phyloP scores from a whole-genome alignment of 2,888 invertebrate genomes.

The Holacanthella duospinosa region DNA sequence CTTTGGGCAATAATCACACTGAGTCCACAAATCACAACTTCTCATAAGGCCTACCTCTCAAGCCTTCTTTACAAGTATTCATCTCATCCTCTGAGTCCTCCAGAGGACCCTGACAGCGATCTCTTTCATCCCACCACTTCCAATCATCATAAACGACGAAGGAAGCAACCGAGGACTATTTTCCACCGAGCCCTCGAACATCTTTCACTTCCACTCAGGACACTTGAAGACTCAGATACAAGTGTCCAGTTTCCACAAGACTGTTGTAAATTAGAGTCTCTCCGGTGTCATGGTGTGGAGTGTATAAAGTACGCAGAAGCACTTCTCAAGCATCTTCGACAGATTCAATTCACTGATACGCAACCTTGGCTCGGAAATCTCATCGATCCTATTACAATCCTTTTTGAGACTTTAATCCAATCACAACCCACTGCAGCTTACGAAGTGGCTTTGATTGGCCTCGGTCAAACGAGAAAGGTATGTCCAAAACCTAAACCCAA shows the following conservation, averaged over 20 bases:
- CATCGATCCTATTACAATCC: constrained; percentile 1
- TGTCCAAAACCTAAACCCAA: not conserved
- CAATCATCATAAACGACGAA: not conserved
- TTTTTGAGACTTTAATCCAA: not conserved
- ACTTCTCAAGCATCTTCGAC: not conserved
- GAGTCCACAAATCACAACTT: not conserved
- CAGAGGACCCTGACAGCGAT: constrained; percentile 2
- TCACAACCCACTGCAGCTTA: not conserved
- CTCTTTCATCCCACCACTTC: not conserved
- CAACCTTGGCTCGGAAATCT: not conserved
- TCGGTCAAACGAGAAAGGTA: not conserved
- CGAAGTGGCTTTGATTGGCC: not conserved
- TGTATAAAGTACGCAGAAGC: not conserved
- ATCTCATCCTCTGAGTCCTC: not conserved
- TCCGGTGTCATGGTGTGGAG: constrained; percentile 2
- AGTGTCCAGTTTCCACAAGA: constrained; percentile 2
- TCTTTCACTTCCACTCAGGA: not conserved
- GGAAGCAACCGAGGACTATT: not conserved
- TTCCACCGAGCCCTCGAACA: not conserved
- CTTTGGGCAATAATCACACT: constrained; percentile 5
- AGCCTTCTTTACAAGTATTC: not conserved
- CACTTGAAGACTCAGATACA: not conserved
- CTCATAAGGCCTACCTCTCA: not conserved
- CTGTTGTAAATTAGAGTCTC: constrained; percentile 1
- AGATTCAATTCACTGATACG: not conserved